Conservation (phyloP, 1,140 invertebrate genomes). For the Brachionus angularis region DNA sequence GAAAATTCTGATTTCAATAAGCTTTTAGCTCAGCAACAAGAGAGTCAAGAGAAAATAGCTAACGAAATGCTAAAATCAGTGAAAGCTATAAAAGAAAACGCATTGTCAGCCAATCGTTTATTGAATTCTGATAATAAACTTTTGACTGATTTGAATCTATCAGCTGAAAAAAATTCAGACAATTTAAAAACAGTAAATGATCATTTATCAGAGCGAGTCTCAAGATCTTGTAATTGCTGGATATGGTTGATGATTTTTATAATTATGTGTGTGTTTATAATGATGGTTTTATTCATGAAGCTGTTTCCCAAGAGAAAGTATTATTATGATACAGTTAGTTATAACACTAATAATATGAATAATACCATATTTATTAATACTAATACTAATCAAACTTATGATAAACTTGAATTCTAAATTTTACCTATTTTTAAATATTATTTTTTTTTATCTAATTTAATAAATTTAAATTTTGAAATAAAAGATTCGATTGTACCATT, state of each 20-base stretch:
- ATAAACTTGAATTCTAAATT: too few relatives aligned
- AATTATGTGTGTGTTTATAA: constrained; percentile 13
- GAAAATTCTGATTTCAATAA: constrained; percentile 10
- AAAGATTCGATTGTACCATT: too few relatives aligned
- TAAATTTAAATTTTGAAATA: too few relatives aligned
- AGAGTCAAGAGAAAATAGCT: constrained; percentile 33
- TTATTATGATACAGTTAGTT: too few relatives aligned
- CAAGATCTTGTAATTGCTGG: constrained; percentile 36
- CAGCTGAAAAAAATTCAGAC: not conserved
- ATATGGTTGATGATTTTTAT: constrained; percentile 41
- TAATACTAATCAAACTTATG: too few relatives aligned
- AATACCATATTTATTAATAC: too few relatives aligned
- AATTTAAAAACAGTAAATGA: constrained; percentile 40
- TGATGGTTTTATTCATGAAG: constrained; percentile 43
- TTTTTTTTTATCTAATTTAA: too few relatives aligned
- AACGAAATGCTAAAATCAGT: constrained; percentile 38
- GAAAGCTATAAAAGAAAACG: constrained; percentile 20
- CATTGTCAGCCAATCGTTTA: constrained; percentile 8
- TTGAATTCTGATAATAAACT: not conserved
- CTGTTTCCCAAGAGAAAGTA: constrained; percentile 34
- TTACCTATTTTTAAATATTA: too few relatives aligned
- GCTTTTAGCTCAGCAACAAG: constrained; percentile 5
- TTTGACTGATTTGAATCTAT: not conserved
- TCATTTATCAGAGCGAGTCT: constrained; percentile 3
- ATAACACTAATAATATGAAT: too few relatives aligned